These are phyloP conservation scores for Hypena proboscidalis DNA, from an alignment of 2,888 invertebrate species.

Conservation along the genomic window DNA sequence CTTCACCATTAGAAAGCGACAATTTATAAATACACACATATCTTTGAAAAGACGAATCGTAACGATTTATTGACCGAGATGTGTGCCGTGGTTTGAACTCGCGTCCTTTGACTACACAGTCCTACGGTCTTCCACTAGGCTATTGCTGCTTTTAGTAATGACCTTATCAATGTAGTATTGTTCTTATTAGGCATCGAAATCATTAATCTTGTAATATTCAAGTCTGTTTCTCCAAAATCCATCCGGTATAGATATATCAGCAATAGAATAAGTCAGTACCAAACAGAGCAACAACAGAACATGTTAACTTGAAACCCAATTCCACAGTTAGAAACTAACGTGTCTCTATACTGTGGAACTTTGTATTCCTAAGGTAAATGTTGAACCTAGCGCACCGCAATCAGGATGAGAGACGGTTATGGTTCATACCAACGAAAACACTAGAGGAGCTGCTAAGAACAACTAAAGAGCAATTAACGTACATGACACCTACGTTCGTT, in stretches of 20 bases:
- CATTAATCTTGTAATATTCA: too few relatives aligned
- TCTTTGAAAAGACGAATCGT: too few relatives aligned
- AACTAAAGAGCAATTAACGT: slow-evolving; percentile 24
- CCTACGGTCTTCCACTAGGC: too few relatives aligned
- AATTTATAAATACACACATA: too few relatives aligned
- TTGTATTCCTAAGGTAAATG: slow-evolving; percentile 26
- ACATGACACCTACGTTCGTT: slow-evolving; percentile 10
- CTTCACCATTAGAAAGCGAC: too few relatives aligned
- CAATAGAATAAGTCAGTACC: not conserved
- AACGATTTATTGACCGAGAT: too few relatives aligned
- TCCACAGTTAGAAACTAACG: slow-evolving; percentile 15
- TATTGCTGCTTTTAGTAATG: too few relatives aligned
- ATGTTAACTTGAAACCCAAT: slow-evolving; percentile 21
- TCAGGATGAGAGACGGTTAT: slow-evolving; percentile 40
- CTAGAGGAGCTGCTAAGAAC: slow-evolving; percentile 18
- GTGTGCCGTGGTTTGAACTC: too few relatives aligned
- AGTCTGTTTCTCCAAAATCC: too few relatives aligned
- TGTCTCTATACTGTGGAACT: slow-evolving; percentile 12
- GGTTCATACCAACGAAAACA: slow-evolving; percentile 31
- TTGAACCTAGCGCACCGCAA: slow-evolving; percentile 34
- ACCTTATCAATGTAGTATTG: too few relatives aligned
- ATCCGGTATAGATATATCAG: not conserved
- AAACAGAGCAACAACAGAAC: slow-evolving; percentile 9
- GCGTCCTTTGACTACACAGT: too few relatives aligned
- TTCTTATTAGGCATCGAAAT: too few relatives aligned